Conservation (phyloP, 2,888 invertebrate genomes). For the Leptodirus hochenwartii region DNA sequence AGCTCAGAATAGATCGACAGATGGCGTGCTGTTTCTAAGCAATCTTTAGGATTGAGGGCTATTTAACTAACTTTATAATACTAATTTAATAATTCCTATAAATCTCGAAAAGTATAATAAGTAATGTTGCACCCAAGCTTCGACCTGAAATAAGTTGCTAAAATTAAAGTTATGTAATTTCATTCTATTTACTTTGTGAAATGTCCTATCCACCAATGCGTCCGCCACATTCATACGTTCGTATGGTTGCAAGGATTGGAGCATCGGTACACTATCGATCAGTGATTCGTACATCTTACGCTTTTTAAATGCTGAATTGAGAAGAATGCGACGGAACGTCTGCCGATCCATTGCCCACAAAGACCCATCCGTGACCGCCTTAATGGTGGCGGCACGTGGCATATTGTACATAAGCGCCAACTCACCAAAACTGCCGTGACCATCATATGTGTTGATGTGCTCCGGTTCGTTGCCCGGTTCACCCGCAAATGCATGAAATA, state of each 20-base stretch:
- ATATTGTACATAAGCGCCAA: constrained; percentile 95
- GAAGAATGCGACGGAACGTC: constrained; percentile 88
- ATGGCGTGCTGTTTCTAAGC: no score
- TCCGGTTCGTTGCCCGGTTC: constrained; percentile 25
- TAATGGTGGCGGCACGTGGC: constrained; percentile 88
- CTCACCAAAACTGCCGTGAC: constrained; percentile 88
- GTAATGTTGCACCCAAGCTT: no score
- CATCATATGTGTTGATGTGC: constrained; percentile 75
- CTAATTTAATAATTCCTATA: no score
- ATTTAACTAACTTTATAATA: no score
- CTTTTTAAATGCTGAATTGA: constrained; percentile 95
- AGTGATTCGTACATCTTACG: constrained; percentile 93
- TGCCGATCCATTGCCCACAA: constrained; percentile 98
- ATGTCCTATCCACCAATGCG: constrained; percentile 70
- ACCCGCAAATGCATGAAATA: constrained; percentile 55
- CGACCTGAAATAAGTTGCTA: no score
- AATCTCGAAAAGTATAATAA: no score
- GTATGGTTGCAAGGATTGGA: constrained; percentile 84
- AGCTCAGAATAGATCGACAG: no score
- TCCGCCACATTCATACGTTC: constrained; percentile 97
- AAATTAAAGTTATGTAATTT: no score
- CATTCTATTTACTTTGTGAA: constrained; percentile 42
- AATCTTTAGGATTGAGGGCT: no score
- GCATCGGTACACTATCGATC: constrained; percentile 88
- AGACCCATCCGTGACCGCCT: constrained; percentile 63